Evolutionary conservation across 1,140 invertebrate genomes (phyloP).

Genomic region (Euura saliciscinereae): DNA sequence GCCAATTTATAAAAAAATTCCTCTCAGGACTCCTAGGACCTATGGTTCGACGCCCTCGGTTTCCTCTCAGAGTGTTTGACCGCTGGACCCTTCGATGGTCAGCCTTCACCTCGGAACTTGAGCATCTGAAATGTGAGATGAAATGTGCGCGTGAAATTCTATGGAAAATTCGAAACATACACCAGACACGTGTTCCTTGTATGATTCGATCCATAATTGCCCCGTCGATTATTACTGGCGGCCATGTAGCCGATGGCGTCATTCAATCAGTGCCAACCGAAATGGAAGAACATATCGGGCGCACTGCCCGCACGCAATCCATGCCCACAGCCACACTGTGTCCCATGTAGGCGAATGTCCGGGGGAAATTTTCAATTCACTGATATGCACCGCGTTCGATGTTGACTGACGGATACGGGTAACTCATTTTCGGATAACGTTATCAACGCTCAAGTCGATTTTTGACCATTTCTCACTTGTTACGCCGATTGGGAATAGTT

Average conservation of each 20-base stretch:
- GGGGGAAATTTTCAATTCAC: no score
- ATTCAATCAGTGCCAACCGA: constrained; percentile 1
- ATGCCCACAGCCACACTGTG: background rate
- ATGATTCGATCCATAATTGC: background rate
- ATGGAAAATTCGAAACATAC: no score
- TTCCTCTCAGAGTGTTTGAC: background rate
- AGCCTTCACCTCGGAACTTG: background rate
- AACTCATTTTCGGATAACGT: no score
- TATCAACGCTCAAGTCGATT: no score
- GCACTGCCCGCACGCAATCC: background rate
- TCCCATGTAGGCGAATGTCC: no score
- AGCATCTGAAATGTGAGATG: no score
- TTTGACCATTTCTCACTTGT: no score
- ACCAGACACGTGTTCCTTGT: no score
- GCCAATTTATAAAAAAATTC: background rate
- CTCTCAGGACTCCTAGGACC: background rate
- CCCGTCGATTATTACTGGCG: background rate
- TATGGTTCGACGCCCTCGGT: background rate
- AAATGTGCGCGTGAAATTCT: no score
- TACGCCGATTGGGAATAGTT: no score
- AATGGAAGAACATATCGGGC: constrained; percentile 2
- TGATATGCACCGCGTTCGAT: no score
- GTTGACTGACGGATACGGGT: no score
- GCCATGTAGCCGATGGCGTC: background rate
- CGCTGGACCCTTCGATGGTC: background rate